Evolutionary conservation across 2,113 vertebrate species (phyloP).

Genomic region (Boulengerochromis microlepis): DNA sequence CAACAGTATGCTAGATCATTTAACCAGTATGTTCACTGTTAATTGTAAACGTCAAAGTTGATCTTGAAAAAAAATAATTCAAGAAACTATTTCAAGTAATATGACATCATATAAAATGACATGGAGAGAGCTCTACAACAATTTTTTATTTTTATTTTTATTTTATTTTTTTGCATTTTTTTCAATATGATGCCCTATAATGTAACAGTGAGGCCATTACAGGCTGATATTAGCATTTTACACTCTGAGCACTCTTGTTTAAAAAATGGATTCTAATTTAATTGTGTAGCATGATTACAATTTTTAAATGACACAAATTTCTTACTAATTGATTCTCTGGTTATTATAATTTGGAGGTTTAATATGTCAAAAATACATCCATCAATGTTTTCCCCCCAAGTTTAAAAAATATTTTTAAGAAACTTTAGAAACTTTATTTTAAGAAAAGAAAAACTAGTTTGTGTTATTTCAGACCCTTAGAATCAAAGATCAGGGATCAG

Average conservation of each 20-base stretch:
- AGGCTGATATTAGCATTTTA: accelerated
- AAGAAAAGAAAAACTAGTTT: not conserved
- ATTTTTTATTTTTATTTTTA: not conserved
- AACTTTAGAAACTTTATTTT: not conserved
- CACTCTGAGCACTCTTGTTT: not conserved
- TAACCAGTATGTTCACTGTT: not conserved
- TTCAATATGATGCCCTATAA: not conserved
- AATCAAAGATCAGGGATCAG: not conserved
- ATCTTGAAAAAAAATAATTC: accelerated
- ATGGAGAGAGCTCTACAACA: not conserved
- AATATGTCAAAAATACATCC: not conserved
- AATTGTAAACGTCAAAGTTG: not conserved
- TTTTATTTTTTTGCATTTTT: not conserved
- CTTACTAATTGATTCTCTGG: not conserved
- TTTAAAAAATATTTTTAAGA: not conserved
- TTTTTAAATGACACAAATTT: not conserved
- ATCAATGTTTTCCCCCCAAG: not conserved
- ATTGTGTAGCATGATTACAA: not conserved
- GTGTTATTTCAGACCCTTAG: not conserved
- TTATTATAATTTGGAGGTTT: not conserved
- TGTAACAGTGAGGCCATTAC: not conserved
- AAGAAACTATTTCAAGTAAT: not conserved
- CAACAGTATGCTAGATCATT: not conserved
- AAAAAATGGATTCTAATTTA: not conserved
- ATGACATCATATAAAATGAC: not conserved